phyloP scores from a whole-genome alignment of 2,113 vertebrate species.

The Pimephales promelas region DNA sequence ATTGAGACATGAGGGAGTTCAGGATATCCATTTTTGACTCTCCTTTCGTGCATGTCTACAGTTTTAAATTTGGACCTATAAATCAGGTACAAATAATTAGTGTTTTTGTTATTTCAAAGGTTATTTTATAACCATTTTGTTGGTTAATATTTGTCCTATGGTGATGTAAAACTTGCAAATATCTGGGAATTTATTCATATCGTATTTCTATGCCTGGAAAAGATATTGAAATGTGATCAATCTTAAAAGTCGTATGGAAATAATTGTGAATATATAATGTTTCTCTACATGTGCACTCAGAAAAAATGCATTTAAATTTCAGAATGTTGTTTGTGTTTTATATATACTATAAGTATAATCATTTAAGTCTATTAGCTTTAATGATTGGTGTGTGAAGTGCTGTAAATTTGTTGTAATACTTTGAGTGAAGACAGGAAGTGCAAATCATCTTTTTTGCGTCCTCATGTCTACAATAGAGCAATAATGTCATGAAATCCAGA shows the following conservation, averaged over 20 bases:
- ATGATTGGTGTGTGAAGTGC: too few relatives aligned
- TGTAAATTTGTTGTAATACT: background rate
- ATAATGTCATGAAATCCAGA: conserved; percentile 1
- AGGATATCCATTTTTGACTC: too few relatives aligned
- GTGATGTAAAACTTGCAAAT: background rate
- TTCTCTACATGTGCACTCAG: background rate
- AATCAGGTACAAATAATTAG: too few relatives aligned
- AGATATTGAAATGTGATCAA: too few relatives aligned
- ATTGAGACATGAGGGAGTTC: too few relatives aligned
- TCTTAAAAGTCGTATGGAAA: too few relatives aligned
- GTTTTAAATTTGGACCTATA: too few relatives aligned
- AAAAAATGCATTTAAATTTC: background rate
- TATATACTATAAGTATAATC: background rate
- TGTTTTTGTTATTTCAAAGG: background rate
- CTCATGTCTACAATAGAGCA: background rate
- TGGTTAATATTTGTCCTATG: background rate
- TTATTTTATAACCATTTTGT: background rate
- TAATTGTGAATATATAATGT: too few relatives aligned
- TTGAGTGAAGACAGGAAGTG: background rate
- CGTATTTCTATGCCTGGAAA: too few relatives aligned
- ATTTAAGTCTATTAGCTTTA: background rate
- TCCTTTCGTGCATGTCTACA: too few relatives aligned
- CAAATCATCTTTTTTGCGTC: background rate
- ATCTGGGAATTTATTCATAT: too few relatives aligned
- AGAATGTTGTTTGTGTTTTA: background rate